Evolutionary conservation across 2,888 invertebrate species (phyloP).

Genomic region (Drosophila demipolita): DNA sequence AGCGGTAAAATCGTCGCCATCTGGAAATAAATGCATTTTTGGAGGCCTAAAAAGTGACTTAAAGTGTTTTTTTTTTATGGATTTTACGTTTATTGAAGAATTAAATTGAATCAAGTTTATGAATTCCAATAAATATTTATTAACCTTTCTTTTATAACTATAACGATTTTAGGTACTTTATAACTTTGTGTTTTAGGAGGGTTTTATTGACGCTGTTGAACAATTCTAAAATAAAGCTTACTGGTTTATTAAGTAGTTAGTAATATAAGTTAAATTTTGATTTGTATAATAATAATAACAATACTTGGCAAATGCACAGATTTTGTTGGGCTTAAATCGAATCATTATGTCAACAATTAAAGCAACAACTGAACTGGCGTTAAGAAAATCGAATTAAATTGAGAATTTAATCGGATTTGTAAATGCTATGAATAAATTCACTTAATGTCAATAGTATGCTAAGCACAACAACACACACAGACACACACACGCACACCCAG

Average conservation of each 20-base stretch:
- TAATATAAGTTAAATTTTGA: neutral
- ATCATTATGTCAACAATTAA: constrained; percentile 1
- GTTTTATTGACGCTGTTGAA: neutral
- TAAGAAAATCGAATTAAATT: constrained; percentile 60
- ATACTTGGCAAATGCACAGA: neutral
- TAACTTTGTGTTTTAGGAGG: neutral
- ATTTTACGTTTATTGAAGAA: neutral
- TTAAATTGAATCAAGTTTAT: neutral
- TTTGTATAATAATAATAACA: neutral
- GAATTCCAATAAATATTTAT: neutral
- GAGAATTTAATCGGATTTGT: constrained; percentile 58
- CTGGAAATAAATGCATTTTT: constrained; percentile 1
- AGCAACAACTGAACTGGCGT: constrained; percentile 28
- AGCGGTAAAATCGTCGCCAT: constrained; percentile 8
- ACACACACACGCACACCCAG: constrained; percentile 11
- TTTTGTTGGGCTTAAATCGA: constrained; percentile 13
- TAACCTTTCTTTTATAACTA: too few relatives aligned
- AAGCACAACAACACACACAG: constrained; percentile 4
- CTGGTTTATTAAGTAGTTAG: neutral
- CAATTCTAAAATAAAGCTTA: neutral
- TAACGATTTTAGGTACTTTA: neutral
- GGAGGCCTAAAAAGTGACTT: neutral
- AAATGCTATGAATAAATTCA: constrained; percentile 65
- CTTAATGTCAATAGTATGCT: constrained; percentile 68
- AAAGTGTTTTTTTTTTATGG: neutral